Base-by-base conservation (phyloP, 2,888 invertebrate species). In the Philhelius pedissequus region DNA sequence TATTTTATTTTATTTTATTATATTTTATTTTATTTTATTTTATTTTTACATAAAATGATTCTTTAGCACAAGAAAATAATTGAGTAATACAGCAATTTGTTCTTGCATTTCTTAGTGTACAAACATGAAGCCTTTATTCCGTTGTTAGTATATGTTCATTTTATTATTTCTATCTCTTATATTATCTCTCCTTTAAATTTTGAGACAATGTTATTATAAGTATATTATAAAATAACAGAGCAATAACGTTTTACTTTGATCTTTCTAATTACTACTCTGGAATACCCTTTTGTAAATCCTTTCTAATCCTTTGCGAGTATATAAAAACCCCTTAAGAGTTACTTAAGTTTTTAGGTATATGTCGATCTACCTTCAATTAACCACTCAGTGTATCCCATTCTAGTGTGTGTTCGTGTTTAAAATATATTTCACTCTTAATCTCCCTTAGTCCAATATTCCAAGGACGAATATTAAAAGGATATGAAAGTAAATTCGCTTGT, bases 401-500 rank as follows among this genome's bases (percentile, higher is more conserved):
- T 68, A 83, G 60, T 86, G 43, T 22, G 15, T 35, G 58, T 32
- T 22, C 32, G 32, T 48, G 40, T 50, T 54, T 27, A 70, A 45
- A 64, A 48, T 74, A 54, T 70, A 76, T 60, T 64, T 38, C 30
- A 48, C 40, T 83, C 27, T 74, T 78, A 69, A 79, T 60, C 69
- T 66, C 45, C 27, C 13, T 32, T 30, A 43, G 22, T n/a, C n/a
- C n/a, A n/a, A n/a, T 20, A 52, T 52, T 66, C 64, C 60, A 84
- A 84, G 84, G 84, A 76, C 84, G 25, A 74, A 69, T 79, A 35
- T 48, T 70, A 58, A 80, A 68, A 70, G 84, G 52, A 70, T 80
- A 50, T 48, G 58, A 70, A 45, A 86, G 86, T 86, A 73, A 71
- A 76, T 86, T 86, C 62, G 50, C 86, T 83, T 86, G 86, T 86